These are phyloP conservation scores for Cydia amplana DNA, from an alignment of 1,140 invertebrate genomes.

Conservation along the genomic window DNA sequence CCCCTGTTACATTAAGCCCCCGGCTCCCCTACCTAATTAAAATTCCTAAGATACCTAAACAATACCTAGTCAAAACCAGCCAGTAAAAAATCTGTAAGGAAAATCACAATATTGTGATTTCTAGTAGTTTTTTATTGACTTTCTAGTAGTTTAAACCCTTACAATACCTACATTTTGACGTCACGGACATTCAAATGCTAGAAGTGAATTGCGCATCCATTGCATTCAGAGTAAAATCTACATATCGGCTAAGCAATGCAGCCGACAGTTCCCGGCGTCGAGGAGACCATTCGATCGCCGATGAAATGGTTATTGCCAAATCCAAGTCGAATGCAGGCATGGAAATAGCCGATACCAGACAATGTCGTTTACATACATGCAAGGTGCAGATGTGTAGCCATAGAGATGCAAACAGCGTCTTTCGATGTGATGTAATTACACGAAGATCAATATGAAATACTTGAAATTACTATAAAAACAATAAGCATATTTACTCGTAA, in stretches of 20 bases:
- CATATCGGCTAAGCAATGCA: slow-evolving; percentile 26
- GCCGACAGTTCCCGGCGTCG: slow-evolving; percentile 18
- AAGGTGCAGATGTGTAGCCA: background rate
- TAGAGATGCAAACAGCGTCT: background rate
- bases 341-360: slow-evolving; percentile 16
- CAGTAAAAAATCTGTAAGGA: too few relatives aligned
- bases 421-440: slow-evolving; percentile 2
- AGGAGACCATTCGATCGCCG: slow-evolving; percentile 22
- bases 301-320: slow-evolving; percentile 30
- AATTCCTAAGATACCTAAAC: too few relatives aligned
- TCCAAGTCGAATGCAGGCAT: slow-evolving; percentile 26
- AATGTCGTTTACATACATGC: background rate
- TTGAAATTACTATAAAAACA: too few relatives aligned
- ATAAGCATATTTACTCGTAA: too few relatives aligned
- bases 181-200: background rate
- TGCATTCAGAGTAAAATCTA: slow-evolving; percentile 28
- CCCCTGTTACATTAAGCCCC: too few relatives aligned
- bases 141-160: too few relatives aligned
- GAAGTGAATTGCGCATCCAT: background rate
- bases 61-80: too few relatives aligned
- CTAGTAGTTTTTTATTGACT: too few relatives aligned
- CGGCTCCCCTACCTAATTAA: too few relatives aligned
- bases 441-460: background rate
- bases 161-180: background rate
- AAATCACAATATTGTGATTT: too few relatives aligned